Percentiles rank a stretch among this genome's conserved stretches.
Conservation (phyloP, 2,797 vertebrate genomes). For the Sebastes ruberrimus region DNA sequence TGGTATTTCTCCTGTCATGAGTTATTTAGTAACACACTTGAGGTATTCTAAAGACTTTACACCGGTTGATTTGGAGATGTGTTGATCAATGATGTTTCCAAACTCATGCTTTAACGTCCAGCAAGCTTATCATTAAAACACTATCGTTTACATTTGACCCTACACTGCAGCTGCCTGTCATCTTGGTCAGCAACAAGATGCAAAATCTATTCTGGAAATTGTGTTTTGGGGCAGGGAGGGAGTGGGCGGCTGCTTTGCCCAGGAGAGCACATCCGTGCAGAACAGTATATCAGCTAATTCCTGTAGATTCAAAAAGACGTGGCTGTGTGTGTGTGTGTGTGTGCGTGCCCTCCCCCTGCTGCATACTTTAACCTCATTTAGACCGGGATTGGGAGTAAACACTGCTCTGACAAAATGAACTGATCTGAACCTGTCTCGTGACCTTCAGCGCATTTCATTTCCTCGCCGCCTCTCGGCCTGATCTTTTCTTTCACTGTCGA, state of each 20-base stretch:
- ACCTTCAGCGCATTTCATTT: constrained; percentile 29
- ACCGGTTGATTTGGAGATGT: background rate
- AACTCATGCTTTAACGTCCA: background rate
- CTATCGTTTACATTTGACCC: background rate
- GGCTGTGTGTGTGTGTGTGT: constrained; percentile 2
- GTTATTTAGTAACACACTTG: background rate
- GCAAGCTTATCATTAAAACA: background rate
- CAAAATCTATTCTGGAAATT: constrained; percentile 8
- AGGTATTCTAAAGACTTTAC: background rate
- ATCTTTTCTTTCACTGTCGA: constrained; percentile 36
- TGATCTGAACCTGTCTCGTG: constrained; percentile 18
- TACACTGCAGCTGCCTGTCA: background rate
- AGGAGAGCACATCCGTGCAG: constrained; percentile 7
- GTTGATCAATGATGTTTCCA: background rate
- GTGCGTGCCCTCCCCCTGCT: constrained; percentile 9
- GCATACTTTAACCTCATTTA: constrained; percentile 52
- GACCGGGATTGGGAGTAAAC: constrained; percentile 16
- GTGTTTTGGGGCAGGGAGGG: constrained; percentile 25
- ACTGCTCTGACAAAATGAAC: background rate
- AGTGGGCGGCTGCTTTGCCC: constrained; percentile 24
- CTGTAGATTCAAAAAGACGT: constrained; percentile 52
- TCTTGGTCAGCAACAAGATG: constrained; percentile 19
- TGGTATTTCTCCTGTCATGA: background rate
- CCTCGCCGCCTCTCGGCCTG: background rate
- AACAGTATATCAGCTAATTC: constrained; percentile 43